Percentiles rank a stretch among this genome's conserved stretches.
phyloP scores from a whole-genome alignment of 1,140 invertebrate species.

The Zophobas morio region DNA sequence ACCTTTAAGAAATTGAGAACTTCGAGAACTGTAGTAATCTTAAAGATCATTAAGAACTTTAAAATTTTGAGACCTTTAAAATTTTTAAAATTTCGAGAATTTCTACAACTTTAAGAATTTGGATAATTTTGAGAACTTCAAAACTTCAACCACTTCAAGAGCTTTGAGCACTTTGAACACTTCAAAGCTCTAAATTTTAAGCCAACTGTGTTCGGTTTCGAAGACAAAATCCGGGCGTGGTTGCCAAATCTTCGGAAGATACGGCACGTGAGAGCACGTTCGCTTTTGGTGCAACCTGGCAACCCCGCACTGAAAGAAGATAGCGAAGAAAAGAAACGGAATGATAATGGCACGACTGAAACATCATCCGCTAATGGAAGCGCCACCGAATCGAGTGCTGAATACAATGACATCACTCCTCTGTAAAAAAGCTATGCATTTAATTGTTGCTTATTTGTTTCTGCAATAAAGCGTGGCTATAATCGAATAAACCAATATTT shows the following conservation, averaged over 20 bases:
- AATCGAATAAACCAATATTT: neutral
- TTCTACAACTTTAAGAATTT: too few relatives aligned
- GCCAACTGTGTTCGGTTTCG: neutral
- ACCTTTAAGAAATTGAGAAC: too few relatives aligned
- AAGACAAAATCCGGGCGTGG: neutral
- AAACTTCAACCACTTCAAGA: too few relatives aligned
- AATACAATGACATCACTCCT: slow-evolving; percentile 22
- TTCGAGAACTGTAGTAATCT: too few relatives aligned
- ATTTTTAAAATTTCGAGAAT: too few relatives aligned
- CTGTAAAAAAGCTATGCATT: neutral
- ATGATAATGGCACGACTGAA: neutral
- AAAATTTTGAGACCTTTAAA: too few relatives aligned
- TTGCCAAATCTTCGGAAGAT: slow-evolving; percentile 34
- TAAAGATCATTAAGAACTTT: too few relatives aligned
- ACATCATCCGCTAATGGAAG: neutral
- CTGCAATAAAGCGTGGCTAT: neutral
- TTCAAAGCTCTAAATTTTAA: slow-evolving; percentile 13
- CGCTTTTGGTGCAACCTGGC: neutral
- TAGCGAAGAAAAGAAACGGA: neutral
- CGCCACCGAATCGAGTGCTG: slow-evolving; percentile 25
- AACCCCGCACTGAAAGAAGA: neutral
- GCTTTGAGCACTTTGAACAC: too few relatives aligned
- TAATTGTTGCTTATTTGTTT: neutral
- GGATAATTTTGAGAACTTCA: too few relatives aligned
- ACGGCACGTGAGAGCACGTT: slow-evolving; percentile 16